These are phyloP conservation scores for Catocala sponsa DNA, from an alignment of 2,888 invertebrate genomes.

Conservation along the genomic window DNA sequence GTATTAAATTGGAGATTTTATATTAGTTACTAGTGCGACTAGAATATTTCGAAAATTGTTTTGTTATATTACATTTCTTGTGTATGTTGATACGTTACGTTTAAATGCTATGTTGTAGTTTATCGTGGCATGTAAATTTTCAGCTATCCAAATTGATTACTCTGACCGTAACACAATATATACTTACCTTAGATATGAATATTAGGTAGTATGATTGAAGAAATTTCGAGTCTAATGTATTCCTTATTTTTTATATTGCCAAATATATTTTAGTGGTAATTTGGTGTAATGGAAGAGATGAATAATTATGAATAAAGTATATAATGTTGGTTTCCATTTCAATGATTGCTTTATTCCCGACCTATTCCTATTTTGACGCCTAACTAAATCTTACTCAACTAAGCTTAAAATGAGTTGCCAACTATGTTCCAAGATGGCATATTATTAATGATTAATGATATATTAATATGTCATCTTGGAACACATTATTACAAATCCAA, in stretches of 20 bases:
- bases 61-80: constrained; percentile 22
- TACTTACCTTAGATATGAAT: constrained; percentile 67
- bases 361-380: background rate
- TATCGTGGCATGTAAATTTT: constrained; percentile 40
- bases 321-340: constrained; percentile 81
- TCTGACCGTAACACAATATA: constrained; percentile 63
- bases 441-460: too few relatives aligned
- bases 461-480: too few relatives aligned
- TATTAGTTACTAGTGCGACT: constrained; percentile 33
- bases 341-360: constrained; percentile 53
- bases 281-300: constrained; percentile 77
- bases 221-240: constrained; percentile 81
- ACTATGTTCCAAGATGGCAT: too few relatives aligned
- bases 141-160: constrained; percentile 56
- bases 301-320: constrained; percentile 77
- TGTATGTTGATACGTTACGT: constrained; percentile 28
- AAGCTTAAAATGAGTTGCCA: too few relatives aligned
- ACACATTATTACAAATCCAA: too few relatives aligned
- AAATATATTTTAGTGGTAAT: constrained; percentile 86
- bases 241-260: constrained; percentile 87
- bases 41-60: constrained; percentile 23
- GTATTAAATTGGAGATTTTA: constrained; percentile 57
- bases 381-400: too few relatives aligned
- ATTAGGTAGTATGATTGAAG: constrained; percentile 78
- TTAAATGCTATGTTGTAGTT: constrained; percentile 44